Conservation (phyloP, 2,113 vertebrate genomes). For the Urocynchramus pylzowi region DNA sequence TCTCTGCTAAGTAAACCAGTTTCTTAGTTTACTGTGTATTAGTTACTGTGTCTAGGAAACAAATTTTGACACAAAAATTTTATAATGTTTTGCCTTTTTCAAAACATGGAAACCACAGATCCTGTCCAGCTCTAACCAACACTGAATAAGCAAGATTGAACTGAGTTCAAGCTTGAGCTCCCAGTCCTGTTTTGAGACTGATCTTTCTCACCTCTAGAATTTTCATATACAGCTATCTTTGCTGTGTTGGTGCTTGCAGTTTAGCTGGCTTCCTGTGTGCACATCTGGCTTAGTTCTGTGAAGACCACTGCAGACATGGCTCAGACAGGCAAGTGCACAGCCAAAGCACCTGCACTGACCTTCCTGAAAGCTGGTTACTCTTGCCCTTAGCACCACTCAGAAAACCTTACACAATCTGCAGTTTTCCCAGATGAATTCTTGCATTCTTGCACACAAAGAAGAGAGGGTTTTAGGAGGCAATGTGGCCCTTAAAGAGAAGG, state of each 20-base stretch:
- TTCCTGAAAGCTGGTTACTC: not conserved
- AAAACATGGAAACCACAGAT: not conserved
- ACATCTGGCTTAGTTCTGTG: not conserved
- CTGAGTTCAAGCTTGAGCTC: not conserved
- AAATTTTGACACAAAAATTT: not conserved
- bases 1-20: not conserved
- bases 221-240: not conserved
- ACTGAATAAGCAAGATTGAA: not conserved
- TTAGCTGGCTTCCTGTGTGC: not conserved
- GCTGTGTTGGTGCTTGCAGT: fast-evolving
- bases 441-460: not conserved
- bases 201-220: not conserved
- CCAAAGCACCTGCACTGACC: not conserved
- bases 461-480: not conserved
- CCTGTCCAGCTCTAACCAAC: not conserved
- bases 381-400: not conserved
- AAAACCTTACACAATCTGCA: not conserved
- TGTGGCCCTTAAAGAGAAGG: not conserved
- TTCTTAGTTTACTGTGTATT: not conserved
- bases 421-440: not conserved
- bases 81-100: not conserved
- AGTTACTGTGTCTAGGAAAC: not conserved
- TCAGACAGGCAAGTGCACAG: not conserved
- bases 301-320: not conserved
- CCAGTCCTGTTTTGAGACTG: not conserved